These are phyloP conservation scores for Diorhabda carinulata DNA, from an alignment of 1,140 invertebrate genomes.

Conservation along the genomic window DNA sequence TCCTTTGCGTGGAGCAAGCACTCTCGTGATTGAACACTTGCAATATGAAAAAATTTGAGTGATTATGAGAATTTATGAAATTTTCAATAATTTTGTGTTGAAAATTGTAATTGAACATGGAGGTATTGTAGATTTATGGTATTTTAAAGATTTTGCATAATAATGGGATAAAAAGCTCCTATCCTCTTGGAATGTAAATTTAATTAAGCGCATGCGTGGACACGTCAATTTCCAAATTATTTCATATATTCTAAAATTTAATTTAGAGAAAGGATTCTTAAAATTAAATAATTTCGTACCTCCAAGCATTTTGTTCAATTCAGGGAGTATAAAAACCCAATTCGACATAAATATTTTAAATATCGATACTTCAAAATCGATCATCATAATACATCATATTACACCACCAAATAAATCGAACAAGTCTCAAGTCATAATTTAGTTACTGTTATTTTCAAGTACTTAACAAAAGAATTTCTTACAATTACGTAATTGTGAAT, in stretches of 20 bases:
- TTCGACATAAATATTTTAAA: too few relatives aligned
- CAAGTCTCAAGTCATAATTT: too few relatives aligned
- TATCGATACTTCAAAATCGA: too few relatives aligned
- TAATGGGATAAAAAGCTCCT: background rate
- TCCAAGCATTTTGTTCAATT: too few relatives aligned
- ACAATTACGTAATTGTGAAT: too few relatives aligned
- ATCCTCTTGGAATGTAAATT: background rate
- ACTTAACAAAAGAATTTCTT: too few relatives aligned
- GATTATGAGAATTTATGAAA: background rate
- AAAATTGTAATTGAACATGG: background rate
- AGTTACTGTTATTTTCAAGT: too few relatives aligned
- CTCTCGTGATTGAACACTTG: background rate
- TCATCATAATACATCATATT: too few relatives aligned
- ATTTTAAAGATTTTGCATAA: background rate
- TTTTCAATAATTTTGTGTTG: conserved; percentile 1
- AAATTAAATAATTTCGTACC: too few relatives aligned
- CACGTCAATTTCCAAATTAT: background rate
- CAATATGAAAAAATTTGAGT: background rate
- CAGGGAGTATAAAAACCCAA: too few relatives aligned
- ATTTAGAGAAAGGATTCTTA: too few relatives aligned
- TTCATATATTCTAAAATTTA: background rate
- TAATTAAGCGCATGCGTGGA: background rate
- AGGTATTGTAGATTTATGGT: background rate
- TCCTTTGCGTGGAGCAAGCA: conserved; percentile 29
- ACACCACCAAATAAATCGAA: too few relatives aligned